Evolutionary conservation across 2,888 invertebrate species (phyloP), one percentile per base, ranked within the genome.

Genomic region (Diabrotica balteata): DNA sequence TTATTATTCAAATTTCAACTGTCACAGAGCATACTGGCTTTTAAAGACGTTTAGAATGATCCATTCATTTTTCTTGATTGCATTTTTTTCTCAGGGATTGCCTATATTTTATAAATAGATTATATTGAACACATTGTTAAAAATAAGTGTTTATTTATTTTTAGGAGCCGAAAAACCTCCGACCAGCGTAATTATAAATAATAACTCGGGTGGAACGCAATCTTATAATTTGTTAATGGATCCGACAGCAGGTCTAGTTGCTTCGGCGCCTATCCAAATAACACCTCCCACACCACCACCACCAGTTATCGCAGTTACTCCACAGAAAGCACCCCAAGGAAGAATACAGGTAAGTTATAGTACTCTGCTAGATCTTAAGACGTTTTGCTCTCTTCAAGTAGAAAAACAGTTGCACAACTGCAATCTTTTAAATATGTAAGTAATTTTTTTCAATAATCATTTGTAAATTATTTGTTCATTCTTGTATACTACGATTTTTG

Each of bases 191-290:
- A 72, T 77, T 44, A 55, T 55, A 44, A 55, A 62, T 45, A 59
- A 32, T 7, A 58, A 51, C 50, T 9, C 50, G 11, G 57, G 61
- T 11, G 66, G 60, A 17, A 51, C 66, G 63, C 68, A 75, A 43
- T 77, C 78, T 9, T 83, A 81, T 72, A 86, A 87, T 69, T 80
- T 88, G 45, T 85, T 88, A 4, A 85, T 88, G 83, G 87, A 87
- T 80, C 85, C 87, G 10, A 67, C 72, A 53, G 55, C 74, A 22
- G 74, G 76, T 9, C 52, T 76, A 6, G 73, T 77, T n/a, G 72
- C 77, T 22, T 77, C 76, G 7, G 65, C 75, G 2, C 32, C 32
- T 32, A 32, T 32, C 32, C 69, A 74, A 8, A 67, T 58, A 45
- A 63, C 63, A 8, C 47, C 69, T 2, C 17, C 62, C 2, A 54